These are phyloP conservation scores for Cryptocephalus moraei DNA, from an alignment of 2,888 invertebrate species.

Conservation along the genomic window DNA sequence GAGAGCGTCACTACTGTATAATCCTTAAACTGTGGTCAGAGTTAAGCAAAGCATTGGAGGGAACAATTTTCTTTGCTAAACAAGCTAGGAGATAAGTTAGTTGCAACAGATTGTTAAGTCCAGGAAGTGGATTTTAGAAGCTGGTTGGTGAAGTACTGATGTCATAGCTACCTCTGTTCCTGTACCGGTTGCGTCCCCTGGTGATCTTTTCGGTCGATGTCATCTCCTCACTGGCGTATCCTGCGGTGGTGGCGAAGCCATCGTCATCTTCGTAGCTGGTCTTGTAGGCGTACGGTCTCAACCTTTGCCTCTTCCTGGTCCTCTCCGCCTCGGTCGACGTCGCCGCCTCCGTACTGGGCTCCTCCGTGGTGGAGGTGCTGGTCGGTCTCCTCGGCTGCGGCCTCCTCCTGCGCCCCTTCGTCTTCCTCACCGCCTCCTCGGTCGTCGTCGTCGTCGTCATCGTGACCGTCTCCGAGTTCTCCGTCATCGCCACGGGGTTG, in stretches of 20 bases:
- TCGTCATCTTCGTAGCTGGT: background rate
- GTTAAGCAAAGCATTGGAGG: too few species aligned
- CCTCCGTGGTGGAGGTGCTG: slow-evolving; percentile 16
- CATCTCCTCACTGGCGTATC: too few species aligned
- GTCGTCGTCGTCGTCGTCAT: slow-evolving; percentile 17
- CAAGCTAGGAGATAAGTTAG: too few species aligned
- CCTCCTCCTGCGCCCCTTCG: slow-evolving; percentile 14
- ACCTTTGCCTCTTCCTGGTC: slow-evolving; percentile 18
- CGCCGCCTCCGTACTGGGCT: slow-evolving; percentile 1
- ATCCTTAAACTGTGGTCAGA: too few species aligned
- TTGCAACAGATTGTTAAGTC: too few species aligned
- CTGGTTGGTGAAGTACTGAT: slow-evolving; percentile 6
- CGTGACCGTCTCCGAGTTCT: slow-evolving; percentile 18
- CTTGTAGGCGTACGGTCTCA: slow-evolving; percentile 14
- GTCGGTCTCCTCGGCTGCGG: slow-evolving; percentile 17
- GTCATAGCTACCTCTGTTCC: slow-evolving; percentile 1
- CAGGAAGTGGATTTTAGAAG: background rate
- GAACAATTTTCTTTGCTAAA: too few species aligned
- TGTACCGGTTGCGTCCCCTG: background rate
- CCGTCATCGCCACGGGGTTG: slow-evolving; percentile 6
- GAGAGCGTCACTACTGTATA: too few species aligned
- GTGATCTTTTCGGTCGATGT: slow-evolving; percentile 1
- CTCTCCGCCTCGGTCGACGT: slow-evolving; percentile 18
- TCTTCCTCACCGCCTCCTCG: slow-evolving; percentile 10
- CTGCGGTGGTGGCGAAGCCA: too few species aligned